These are phyloP conservation scores for Saccopteryx leptura DNA, from an alignment of 2,113 vertebrate genomes.

Conservation along the genomic window DNA sequence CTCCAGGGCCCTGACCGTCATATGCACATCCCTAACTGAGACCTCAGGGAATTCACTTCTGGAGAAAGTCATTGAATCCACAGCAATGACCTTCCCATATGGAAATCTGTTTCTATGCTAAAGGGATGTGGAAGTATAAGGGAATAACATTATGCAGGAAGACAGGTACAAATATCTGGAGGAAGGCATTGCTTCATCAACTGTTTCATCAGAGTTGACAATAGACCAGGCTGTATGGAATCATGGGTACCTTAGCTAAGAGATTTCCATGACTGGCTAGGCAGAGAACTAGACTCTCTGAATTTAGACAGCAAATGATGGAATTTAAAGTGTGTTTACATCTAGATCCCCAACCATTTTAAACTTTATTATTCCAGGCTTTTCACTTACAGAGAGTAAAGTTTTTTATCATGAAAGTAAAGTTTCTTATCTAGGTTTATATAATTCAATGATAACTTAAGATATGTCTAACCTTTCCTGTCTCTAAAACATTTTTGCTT, in stretches of 20 bases:
- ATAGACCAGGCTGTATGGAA: neutral
- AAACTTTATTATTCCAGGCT: neutral
- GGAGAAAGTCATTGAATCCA: neutral
- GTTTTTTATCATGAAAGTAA: neutral
- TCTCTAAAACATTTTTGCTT: neutral
- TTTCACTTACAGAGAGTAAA: neutral
- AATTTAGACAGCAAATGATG: neutral
- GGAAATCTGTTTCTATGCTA: neutral
- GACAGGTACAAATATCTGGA: neutral
- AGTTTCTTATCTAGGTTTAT: neutral
- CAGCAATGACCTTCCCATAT: no score
- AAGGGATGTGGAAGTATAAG: neutral
- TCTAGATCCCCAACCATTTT: neutral
- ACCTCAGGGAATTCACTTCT: neutral
- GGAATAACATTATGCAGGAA: neutral
- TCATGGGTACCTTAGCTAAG: neutral
- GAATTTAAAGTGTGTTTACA: neutral
- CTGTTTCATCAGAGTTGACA: neutral
- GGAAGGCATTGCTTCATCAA: neutral
- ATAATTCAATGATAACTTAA: neutral
- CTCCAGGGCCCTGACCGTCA: neutral
- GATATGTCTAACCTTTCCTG: neutral
- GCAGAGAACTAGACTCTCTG: neutral
- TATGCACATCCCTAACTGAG: neutral
- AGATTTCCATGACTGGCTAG: neutral